A percentile compares a stretch with the other conserved stretches of the same genome.
Conservation (phyloP, 2,113 vertebrate species). For the Meleagris gallopavo region DNA sequence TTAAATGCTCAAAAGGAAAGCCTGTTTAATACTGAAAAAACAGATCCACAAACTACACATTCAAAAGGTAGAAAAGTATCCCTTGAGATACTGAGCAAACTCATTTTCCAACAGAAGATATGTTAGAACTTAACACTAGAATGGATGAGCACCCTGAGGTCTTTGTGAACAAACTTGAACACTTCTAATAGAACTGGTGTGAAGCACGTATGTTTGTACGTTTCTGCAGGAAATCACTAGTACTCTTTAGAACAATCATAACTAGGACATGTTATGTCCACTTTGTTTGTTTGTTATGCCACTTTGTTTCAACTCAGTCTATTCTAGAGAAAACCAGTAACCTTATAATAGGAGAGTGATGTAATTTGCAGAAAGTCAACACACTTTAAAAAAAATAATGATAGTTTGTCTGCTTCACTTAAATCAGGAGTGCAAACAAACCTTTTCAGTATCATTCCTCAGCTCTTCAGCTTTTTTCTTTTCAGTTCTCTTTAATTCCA, state of each 20-base stretch:
- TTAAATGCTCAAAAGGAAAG: neutral
- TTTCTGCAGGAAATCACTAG: neutral
- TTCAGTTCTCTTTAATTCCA: conserved; percentile 79
- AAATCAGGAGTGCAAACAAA: conserved; percentile 48
- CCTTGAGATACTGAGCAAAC: neutral
- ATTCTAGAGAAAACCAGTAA: neutral
- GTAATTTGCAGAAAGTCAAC: neutral
- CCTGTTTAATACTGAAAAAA: neutral
- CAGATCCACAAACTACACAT: neutral
- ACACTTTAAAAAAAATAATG: neutral
- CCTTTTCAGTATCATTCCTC: conserved; percentile 82
- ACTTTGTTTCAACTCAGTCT: neutral
- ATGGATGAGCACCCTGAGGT: neutral
- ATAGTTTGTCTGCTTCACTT: neutral
- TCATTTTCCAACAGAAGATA: neutral
- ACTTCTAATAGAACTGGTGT: neutral
- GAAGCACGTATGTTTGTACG: neutral
- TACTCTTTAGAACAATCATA: neutral
- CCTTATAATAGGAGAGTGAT: neutral
- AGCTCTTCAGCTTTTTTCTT: conserved; percentile 84
- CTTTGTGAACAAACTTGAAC: neutral
- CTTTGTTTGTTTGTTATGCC: too few species aligned
- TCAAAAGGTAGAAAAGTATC: neutral
- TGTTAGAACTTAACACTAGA: neutral
- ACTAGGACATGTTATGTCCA: too few species aligned